A percentile compares a stretch with the other conserved stretches of the same genome.
Conservation (phyloP, 2,113 vertebrate species). For the Phrynosoma platyrhinos region DNA sequence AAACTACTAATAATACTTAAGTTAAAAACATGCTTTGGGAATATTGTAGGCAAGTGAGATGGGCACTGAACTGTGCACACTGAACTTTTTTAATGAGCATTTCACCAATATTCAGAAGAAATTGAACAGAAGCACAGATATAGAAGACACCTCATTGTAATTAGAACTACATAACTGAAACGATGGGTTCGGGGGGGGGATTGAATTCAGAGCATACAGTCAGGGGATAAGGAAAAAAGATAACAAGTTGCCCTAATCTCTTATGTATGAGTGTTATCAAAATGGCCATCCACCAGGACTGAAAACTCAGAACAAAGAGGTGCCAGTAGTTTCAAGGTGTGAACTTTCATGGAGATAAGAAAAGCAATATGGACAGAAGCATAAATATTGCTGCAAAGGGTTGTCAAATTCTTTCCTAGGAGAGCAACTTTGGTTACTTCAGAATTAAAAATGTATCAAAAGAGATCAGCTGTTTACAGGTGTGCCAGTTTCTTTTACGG, state of each 20-base stretch:
- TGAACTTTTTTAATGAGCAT: neutral
- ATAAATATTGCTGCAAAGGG: conserved; percentile 7
- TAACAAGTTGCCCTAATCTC: neutral
- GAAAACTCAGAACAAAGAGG: neutral
- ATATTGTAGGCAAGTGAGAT: neutral
- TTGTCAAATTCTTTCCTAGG: conserved; percentile 10
- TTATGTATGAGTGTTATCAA: neutral
- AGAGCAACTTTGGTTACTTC: conserved; percentile 1
- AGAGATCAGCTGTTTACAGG: neutral
- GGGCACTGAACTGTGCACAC: neutral
- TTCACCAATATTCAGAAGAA: conserved; percentile 6
- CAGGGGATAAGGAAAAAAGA: neutral
- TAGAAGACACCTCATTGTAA: neutral
- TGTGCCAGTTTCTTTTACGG: neutral
- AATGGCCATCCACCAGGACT: neutral
- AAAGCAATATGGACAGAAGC: neutral
- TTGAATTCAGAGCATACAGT: neutral
- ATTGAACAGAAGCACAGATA: neutral
- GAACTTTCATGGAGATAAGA: conserved; percentile 4
- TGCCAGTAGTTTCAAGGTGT: neutral
- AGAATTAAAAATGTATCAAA: conserved; percentile 21
- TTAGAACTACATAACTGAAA: neutral
- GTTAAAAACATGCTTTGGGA: neutral
- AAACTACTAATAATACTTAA: neutral
- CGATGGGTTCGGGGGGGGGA: neutral